Evolutionary conservation across 2,797 vertebrate genomes (phyloP).

Genomic region (Parauchenoglanis ngamensis): DNA sequence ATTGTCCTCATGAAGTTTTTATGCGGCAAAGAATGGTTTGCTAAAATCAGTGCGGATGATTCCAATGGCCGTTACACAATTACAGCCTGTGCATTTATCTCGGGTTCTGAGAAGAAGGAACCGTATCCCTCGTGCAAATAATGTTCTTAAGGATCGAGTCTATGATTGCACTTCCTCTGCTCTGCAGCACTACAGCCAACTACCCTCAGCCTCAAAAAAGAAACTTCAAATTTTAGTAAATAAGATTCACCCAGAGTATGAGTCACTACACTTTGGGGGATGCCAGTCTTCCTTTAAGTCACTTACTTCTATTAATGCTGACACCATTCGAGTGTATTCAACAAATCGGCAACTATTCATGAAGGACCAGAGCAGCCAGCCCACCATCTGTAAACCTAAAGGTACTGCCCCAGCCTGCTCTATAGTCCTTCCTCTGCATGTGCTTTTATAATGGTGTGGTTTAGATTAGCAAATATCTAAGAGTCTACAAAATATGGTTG

Average conservation of each 20-base stretch:
- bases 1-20: conserved; percentile 45
- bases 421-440: conserved; percentile 18
- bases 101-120: conserved; percentile 49
- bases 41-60: conserved; percentile 55
- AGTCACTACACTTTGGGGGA: not conserved
- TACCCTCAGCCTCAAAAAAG: conserved; percentile 7
- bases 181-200: not conserved
- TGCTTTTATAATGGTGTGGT: conserved; percentile 3
- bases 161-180: conserved; percentile 1
- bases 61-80: conserved; percentile 55
- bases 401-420: conserved; percentile 33
- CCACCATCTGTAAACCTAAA: conserved; percentile 34
- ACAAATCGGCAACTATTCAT: conserved; percentile 16
- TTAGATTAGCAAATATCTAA: not conserved
- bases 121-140: not conserved
- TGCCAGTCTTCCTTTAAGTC: conserved; percentile 5
- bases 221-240: not conserved
- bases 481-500: not conserved
- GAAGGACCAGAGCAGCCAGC: conserved; percentile 32
- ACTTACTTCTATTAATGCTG: conserved; percentile 5
- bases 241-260: not conserved
- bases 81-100: conserved; percentile 55
- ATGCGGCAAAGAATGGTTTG: conserved; percentile 22
- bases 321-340: conserved; percentile 23
- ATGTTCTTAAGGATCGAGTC: conserved; percentile 13